Conservation (phyloP, 1,140 invertebrate genomes). For the Formica selysi region DNA sequence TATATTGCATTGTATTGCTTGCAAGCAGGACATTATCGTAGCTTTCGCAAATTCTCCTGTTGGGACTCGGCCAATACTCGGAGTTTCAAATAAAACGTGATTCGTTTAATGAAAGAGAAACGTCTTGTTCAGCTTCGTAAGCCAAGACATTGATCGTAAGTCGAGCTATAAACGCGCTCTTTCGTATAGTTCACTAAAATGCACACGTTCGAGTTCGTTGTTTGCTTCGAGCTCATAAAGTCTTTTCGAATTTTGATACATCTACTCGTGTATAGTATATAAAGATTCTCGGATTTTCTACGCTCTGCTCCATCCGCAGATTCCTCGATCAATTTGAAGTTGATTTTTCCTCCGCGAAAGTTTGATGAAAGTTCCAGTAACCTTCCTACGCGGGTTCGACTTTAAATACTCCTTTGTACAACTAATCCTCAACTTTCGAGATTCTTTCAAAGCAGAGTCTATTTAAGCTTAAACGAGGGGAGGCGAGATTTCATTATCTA, state of each 20-base stretch:
- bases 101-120: slow-evolving; percentile 40
- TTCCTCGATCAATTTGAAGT: slow-evolving; percentile 5
- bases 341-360: slow-evolving; percentile 9
- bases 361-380: background rate
- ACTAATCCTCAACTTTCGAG: slow-evolving; percentile 13
- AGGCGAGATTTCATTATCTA: background rate
- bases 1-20: background rate
- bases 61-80: background rate
- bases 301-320: background rate
- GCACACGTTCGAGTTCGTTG: slow-evolving; percentile 12
- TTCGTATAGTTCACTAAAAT: slow-evolving; percentile 2
- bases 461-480: slow-evolving; percentile 4
- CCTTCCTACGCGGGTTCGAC: background rate
- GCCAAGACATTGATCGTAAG: slow-evolving; percentile 34
- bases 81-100: slow-evolving; percentile 41
- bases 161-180: slow-evolving; percentile 4
- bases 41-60: background rate
- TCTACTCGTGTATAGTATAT: background rate
- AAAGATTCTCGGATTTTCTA: background rate
- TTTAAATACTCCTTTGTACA: slow-evolving; percentile 14
- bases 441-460: slow-evolving; percentile 12
- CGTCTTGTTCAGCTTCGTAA: slow-evolving; percentile 40
- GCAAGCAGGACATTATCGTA: background rate
- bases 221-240: slow-evolving; percentile 22
- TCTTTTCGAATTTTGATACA: background rate